Evolutionary conservation across 2,113 vertebrate genomes (phyloP).

Genomic region (Vidua macroura): DNA sequence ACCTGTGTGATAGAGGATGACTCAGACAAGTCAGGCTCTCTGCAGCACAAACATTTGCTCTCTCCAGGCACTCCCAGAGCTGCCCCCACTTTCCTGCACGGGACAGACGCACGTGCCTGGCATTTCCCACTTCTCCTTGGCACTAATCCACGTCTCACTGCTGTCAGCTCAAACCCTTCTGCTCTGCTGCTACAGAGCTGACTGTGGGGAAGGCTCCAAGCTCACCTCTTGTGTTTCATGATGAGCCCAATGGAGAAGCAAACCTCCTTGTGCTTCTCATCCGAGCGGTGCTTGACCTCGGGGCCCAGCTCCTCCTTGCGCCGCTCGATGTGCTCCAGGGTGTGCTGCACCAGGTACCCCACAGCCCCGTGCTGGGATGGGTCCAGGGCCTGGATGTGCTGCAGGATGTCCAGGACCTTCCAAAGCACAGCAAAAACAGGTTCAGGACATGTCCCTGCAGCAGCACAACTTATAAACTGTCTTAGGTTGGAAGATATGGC

Average conservation of each 20-base stretch:
- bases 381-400: constrained; percentile 94
- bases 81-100: background rate
- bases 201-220: background rate
- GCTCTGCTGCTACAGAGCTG: background rate
- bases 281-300: constrained; percentile 85
- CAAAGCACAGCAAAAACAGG: background rate
- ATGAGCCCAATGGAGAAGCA: constrained; percentile 90
- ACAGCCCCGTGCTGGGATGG: constrained; percentile 94
- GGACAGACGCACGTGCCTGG: background rate
- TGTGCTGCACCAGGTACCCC: constrained; percentile 94
- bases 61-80: background rate
- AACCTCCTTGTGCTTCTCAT: constrained; percentile 87
- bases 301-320: constrained; percentile 87
- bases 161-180: background rate
- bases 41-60: background rate
- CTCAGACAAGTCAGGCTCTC: background rate
- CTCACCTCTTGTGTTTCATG: constrained; percentile 97
- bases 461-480: background rate
- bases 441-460: background rate
- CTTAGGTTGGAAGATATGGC: background rate
- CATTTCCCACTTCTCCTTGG: background rate
- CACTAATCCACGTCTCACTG: background rate
- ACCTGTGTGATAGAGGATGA: background rate
- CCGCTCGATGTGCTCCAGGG: constrained; percentile 94
- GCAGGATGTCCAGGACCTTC: constrained; percentile 96